phyloP scores from a whole-genome alignment of 2,113 vertebrate species.

The Aspidoscelis tigris region DNA sequence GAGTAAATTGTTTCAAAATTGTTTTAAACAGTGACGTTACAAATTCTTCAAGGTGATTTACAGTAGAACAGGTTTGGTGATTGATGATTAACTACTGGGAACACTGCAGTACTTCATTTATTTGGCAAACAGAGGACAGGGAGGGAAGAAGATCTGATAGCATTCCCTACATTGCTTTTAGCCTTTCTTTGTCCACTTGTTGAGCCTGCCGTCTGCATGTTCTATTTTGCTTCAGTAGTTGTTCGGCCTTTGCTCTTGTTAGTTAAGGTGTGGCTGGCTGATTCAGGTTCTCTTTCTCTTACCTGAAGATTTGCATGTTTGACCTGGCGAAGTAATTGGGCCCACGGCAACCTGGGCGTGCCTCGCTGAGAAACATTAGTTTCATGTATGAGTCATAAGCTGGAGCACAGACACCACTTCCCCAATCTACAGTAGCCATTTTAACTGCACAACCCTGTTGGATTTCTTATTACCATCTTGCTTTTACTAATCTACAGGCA shows the following conservation, averaged over 20 bases:
- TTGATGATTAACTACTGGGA: conserved; percentile 21
- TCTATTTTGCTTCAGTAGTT: not conserved
- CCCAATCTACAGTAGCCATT: conserved; percentile 81
- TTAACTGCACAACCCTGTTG: conserved; percentile 74
- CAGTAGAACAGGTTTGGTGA: not conserved
- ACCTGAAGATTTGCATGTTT: conserved; percentile 78
- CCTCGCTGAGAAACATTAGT: conserved; percentile 75
- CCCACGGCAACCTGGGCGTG: conserved; percentile 77
- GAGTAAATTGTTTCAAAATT: not conserved
- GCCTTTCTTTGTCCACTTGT: conserved; percentile 3
- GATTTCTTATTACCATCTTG: conserved; percentile 65
- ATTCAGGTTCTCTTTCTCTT: conserved; percentile 35
- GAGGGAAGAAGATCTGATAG: conserved; percentile 30
- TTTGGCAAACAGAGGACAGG: not conserved
- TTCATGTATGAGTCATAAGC: conserved; percentile 81
- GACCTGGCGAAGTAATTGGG: conserved; percentile 75
- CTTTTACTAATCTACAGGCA: conserved; percentile 54
- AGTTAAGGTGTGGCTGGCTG: conserved; percentile 43
- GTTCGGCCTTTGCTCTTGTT: conserved; percentile 40
- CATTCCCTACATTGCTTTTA: conserved; percentile 14
- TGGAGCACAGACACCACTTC: conserved; percentile 79
- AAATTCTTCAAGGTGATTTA: not conserved
- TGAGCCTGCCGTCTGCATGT: not conserved
- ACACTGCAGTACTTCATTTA: not conserved
- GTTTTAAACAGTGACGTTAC: not conserved